A percentile compares a stretch with the other conserved stretches of the same genome.
phyloP scores from a whole-genome alignment of 2,113 vertebrate species.

The Mola mola region DNA sequence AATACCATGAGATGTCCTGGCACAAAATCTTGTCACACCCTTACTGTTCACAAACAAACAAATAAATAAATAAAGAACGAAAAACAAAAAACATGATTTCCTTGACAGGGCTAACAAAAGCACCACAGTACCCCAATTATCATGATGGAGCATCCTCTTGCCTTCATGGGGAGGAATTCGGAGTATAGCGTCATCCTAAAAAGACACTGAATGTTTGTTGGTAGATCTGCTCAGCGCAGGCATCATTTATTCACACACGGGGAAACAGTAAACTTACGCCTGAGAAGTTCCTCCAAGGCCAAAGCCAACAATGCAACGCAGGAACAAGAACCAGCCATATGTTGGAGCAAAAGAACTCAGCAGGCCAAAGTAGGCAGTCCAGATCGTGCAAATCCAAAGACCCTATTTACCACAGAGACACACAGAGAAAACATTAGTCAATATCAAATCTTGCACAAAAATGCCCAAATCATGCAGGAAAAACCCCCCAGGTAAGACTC shows the following conservation, averaged over 20 bases:
- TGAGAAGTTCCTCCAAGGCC: constrained; percentile 92
- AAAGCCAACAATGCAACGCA: constrained; percentile 89
- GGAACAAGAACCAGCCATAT: constrained; percentile 90
- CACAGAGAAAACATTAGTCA: background rate
- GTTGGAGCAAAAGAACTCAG: constrained; percentile 88
- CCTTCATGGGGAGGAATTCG: constrained; percentile 91
- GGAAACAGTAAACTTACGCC: constrained; percentile 84
- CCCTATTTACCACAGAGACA: constrained; percentile 69
- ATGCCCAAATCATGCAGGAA: background rate
- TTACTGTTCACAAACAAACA: too few relatives aligned
- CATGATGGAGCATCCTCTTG: constrained; percentile 88
- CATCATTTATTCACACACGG: background rate
- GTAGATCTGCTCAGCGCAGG: background rate
- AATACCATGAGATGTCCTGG: too few relatives aligned
- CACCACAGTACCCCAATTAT: constrained; percentile 84
- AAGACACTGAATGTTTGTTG: background rate
- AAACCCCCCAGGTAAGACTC: background rate
- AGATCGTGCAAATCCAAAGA: constrained; percentile 86
- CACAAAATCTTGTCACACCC: too few relatives aligned
- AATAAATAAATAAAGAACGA: background rate
- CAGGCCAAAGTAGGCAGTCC: constrained; percentile 88
- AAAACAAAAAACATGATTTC: constrained; percentile 1
- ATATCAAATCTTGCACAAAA: constrained; percentile 1
- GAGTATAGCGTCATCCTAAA: constrained; percentile 90
- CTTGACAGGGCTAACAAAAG: too few relatives aligned